Base-by-base conservation (phyloP, 2,888 invertebrate species). In the Bunonema sp. region DNA sequence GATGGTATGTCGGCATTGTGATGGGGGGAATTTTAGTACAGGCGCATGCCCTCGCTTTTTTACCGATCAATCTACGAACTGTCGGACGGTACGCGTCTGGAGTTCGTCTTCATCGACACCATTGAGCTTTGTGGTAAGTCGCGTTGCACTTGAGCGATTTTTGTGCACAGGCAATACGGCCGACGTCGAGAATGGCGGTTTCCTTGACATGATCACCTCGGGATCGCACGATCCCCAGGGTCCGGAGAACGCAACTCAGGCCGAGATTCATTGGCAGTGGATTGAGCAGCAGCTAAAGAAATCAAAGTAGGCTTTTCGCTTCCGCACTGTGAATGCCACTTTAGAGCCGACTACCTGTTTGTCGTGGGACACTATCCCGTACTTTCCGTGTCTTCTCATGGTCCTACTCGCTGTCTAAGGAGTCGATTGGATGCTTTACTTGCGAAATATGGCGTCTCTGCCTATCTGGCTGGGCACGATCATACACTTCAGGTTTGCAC, bases 381-480 rank as follows among this genome's bases (percentile, higher is more conserved):
- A 3, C 71, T 69, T 50, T 73, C 73, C 10, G 62, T 71, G 21
- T 71, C 70, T 18, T 69, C 70, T 16, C 74, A 75, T 53, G 75
- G 75, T 2, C 72, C 73, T 2, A 74, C 74, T 16, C 5, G 34
- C 8, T 72, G 72, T 47, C 62, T 75, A 22, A 57, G 70, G 1
- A 51, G 70, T 2, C 45, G 62, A 21, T 60, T 75, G 12, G 56
- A 68, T 41, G 72, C 72, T 4, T 52, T 74, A 42, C 50, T 75
- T 23, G 56, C 70, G 43, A 69, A 71, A 45, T 72, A 72, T 54
- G 56, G 62, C 30, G 72, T 69, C 3, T 70, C 67, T 33, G 72
- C 71, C 2, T 74, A 75, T 53, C 52, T 75, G 33, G 64, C 69
- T 50, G 75, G 75, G 7, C 75, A 75, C 52, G 74, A 75, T 45